These are phyloP conservation scores for Micropoecilia bifurca DNA, from an alignment of 2,797 vertebrate species.

Conservation along the genomic window DNA sequence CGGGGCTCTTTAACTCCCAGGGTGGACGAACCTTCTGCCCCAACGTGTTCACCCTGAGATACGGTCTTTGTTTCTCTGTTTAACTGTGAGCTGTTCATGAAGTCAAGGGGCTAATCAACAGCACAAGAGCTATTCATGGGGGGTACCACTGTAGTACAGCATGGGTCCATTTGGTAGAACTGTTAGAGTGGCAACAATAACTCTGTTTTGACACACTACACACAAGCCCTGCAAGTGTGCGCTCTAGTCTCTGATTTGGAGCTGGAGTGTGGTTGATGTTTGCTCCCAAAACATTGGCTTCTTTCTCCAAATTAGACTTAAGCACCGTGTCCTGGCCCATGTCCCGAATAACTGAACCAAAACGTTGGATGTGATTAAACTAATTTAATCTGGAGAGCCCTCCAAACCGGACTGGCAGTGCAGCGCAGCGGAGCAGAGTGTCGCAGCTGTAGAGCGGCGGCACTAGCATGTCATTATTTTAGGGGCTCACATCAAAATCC, in stretches of 20 bases:
- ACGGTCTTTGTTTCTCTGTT: slow-evolving; percentile 70
- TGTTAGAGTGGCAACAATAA: slow-evolving; percentile 73
- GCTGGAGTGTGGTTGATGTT: slow-evolving; percentile 69
- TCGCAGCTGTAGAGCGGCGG: slow-evolving; percentile 32
- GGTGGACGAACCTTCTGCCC: slow-evolving; percentile 62
- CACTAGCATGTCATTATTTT: slow-evolving; percentile 66
- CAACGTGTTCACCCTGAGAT: slow-evolving; percentile 56
- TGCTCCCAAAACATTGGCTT: slow-evolving; percentile 74
- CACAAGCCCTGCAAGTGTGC: slow-evolving; percentile 55
- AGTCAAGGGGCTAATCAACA: slow-evolving; percentile 78
- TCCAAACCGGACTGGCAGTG: slow-evolving; percentile 40
- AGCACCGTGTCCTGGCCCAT: slow-evolving; percentile 27
- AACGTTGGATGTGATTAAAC: slow-evolving; percentile 60
- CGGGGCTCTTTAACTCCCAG: slow-evolving; percentile 61
- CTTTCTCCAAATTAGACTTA: slow-evolving; percentile 57
- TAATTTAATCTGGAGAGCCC: slow-evolving; percentile 60
- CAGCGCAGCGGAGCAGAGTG: slow-evolving; percentile 15
- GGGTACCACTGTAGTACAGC: slow-evolving; percentile 73
- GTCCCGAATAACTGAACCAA: slow-evolving; percentile 48
- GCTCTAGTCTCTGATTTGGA: slow-evolving; percentile 65
- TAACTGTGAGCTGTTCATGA: slow-evolving; percentile 76
- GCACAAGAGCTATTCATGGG: slow-evolving; percentile 71
- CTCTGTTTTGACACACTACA: slow-evolving; percentile 63
- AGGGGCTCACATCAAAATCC: slow-evolving; percentile 64
- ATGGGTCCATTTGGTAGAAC: slow-evolving; percentile 64